Base-by-base conservation (phyloP, 2,888 invertebrate genomes). In the Drosophila hawaiiensis region DNA sequence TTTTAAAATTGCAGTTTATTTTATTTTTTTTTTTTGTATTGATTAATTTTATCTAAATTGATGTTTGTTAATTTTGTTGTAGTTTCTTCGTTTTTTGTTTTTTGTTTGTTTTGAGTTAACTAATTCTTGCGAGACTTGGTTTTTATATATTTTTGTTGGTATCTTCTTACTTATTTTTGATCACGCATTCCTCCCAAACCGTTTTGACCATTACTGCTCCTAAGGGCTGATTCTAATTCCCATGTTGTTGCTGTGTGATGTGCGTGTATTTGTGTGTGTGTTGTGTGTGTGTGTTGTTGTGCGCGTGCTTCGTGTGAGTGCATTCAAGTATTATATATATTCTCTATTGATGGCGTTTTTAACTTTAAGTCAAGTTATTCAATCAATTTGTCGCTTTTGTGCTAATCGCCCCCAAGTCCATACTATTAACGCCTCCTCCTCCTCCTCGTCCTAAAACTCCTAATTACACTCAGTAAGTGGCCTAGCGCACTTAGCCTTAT, bases 151-250 rank as follows among this genome's bases (percentile, higher is more conserved):
- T 28, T 12, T 52, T n/a, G 41, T 37, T 76, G 70, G 53, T 61
- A 61, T 67, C 50, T 69, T 77, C 77, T 81, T 63, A 69, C 64
- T 37, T 56, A n/a, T 37, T 75, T 91, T 88, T 84, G 84, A 91
- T 92, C 93, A 93, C 93, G 93, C 93, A 93, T 93, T 92, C 93
- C 93, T 93, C 93, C 92, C 92, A 84, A 92, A 86, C 86, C 89
- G 84, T 87, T 25, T 89, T 90, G 90, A 91, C 86, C 87, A 82
- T 82, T 76, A 56, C 73, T 83, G 74, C 83, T 69, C 63, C 79
- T 78, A 80, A 73, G 80, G 75, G 70, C 83, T 71, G 83, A 59
- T 73, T 70, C 76, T 56, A 71, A 56, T 68, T 72, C 64, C 64
- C 68, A 63, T 74, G 61, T 81, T 66, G 49, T 78, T 69, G 62